Conservation (phyloP, 2,888 invertebrate species). For the Acrobasis repandana region DNA sequence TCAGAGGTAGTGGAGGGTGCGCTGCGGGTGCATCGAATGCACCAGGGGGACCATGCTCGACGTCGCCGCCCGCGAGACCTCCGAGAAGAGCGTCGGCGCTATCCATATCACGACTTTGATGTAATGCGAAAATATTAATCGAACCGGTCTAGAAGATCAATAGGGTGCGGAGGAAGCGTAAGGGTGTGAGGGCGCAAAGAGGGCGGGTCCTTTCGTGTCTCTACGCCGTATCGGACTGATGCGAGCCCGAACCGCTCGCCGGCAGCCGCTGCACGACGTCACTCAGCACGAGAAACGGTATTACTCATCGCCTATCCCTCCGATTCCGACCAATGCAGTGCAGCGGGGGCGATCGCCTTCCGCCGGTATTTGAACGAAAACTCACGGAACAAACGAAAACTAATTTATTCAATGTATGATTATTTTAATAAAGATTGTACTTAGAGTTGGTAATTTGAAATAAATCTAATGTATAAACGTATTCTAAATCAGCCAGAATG, state of each 20-base stretch:
- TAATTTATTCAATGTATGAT: conserved; percentile 3
- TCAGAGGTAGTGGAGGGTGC: conserved; percentile 48
- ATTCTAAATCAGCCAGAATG: background rate
- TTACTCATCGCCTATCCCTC: conserved; percentile 72
- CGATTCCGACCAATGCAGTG: conserved; percentile 41
- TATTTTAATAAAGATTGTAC: background rate
- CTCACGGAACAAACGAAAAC: conserved; percentile 30
- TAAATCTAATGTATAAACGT: background rate
- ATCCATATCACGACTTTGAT: conserved; percentile 51
- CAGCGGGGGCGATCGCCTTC: conserved; percentile 48
- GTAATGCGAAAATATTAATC: conserved; percentile 29
- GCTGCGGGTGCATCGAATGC: conserved; percentile 18
- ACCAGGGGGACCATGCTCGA: conserved; percentile 36
- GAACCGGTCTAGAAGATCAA: conserved; percentile 48
- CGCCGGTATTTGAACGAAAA: conserved; percentile 38
- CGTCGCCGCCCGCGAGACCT: conserved; percentile 65
- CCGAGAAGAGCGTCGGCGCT: conserved; percentile 62
- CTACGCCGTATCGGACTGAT: conserved; percentile 70
- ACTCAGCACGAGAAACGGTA: conserved; percentile 74
- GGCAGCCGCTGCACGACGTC: conserved; percentile 67
- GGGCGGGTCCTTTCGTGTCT: conserved; percentile 67
- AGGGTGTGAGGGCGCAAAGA: conserved; percentile 41
- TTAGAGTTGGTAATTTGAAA: background rate
- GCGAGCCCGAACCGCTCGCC: conserved; percentile 46
- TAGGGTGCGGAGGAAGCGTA: conserved; percentile 55